Evolutionary conservation across 2,113 vertebrate species (phyloP), one percentile per base, ranked within the genome.

Genomic region (Elephas maximus): DNA sequence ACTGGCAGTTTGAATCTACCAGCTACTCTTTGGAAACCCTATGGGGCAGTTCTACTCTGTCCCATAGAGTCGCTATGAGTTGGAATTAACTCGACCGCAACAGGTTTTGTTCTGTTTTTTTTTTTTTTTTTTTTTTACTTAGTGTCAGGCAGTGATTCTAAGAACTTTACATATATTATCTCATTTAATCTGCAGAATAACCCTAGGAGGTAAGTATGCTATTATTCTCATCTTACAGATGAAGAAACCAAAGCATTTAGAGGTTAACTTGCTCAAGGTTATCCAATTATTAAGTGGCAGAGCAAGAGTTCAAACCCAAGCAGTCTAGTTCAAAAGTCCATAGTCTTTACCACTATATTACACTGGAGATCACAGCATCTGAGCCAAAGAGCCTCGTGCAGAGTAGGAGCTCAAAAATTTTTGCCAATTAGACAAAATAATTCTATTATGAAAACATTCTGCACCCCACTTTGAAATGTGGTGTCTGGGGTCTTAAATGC

Each of bases 211-310:
- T 85, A 73, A 91, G 20, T 65, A 1, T 57, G 28, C 33, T 37
- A 67, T 91, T 90, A 92, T 60, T 69, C 28, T 94, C 73, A 94
- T 67, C 82, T 92, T 87, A 90, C 53, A 93, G 84, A 96, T 79
- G 48, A 33, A 53, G 77, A 51, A 79, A 79, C 1, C 28, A 33
- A 48, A 33, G 41, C 79, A 94, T 62, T 94, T 82, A 91, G 73
- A 97, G 23, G n/a, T 89, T 94, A 77, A 81, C 37, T 87, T 96
- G 37, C 26, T 95, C 37, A 95, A 94, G 53, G 44, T 91, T 82
- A 78, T 41, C 83, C 37, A 89, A 24, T 53, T 95, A 96, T 88
- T 62, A 88, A 86, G 67, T 15, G 37, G 37, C 37, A 93, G 51
- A 95, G 2, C 45, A 51, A 81, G 45, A 65, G 60, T 62, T 88